phyloP scores from a whole-genome alignment of 1,140 invertebrate genomes.

The Glossosoma conforme region DNA sequence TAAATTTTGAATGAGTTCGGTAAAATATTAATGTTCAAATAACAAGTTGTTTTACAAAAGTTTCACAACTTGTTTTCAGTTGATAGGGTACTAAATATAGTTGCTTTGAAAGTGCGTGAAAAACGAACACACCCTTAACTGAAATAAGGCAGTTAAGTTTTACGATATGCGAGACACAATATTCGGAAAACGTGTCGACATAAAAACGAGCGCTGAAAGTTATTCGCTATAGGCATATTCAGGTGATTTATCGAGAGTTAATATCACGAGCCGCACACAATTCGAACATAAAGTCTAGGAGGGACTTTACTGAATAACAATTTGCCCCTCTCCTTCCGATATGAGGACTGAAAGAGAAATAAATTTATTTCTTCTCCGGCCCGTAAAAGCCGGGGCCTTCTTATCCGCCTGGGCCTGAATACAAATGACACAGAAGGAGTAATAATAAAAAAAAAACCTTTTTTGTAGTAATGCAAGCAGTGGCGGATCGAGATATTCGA shows the following conservation, averaged over 20 bases:
- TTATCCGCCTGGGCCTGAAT: constrained; percentile 22
- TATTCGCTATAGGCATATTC: constrained; percentile 7
- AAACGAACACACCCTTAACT: no score
- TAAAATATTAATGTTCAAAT: no score
- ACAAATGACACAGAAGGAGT: constrained; percentile 24
- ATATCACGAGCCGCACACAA: constrained; percentile 27
- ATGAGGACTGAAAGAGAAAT: constrained; percentile 29
- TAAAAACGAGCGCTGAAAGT: constrained; percentile 10
- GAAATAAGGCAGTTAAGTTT: no score
- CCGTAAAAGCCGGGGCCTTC: constrained; percentile 29
- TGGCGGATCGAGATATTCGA: no score
- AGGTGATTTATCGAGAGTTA: constrained; percentile 28
- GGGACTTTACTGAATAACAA: constrained; percentile 27
- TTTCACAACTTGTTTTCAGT: no score
- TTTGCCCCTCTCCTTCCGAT: constrained; percentile 16
- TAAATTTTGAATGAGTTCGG: no score
- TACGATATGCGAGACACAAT: no score
- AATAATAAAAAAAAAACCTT: constrained; percentile 27
- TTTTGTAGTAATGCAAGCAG: no score
- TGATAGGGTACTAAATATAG: no score
- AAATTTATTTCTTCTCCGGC: constrained; percentile 30
- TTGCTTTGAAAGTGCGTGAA: no score
- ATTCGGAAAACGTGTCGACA: no score
- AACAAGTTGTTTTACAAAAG: no score
- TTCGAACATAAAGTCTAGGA: constrained; percentile 28